Evolutionary conservation across 2,797 vertebrate species (phyloP).

Genomic region (Eupleurogrammus muticus): DNA sequence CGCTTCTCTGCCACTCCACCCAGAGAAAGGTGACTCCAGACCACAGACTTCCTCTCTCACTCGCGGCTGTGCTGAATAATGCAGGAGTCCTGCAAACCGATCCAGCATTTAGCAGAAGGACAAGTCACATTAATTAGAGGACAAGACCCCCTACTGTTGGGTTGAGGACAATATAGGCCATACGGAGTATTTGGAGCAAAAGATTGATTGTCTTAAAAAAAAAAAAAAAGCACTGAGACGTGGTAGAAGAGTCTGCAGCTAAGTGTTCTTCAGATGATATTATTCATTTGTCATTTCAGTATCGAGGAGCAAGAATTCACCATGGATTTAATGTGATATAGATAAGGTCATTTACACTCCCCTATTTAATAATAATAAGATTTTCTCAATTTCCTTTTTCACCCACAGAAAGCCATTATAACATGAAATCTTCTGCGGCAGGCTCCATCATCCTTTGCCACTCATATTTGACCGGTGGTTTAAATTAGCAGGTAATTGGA

Average conservation of each 20-base stretch:
- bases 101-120: constrained; percentile 79
- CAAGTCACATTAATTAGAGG: constrained; percentile 83
- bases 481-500: constrained; percentile 76
- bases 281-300: constrained; percentile 39
- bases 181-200: constrained; percentile 19
- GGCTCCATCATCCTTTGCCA: constrained; percentile 36
- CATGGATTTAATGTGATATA: constrained; percentile 34
- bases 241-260: background rate
- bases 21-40: constrained; percentile 73
- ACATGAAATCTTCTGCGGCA: constrained; percentile 29
- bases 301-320: constrained; percentile 27
- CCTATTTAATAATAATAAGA: constrained; percentile 43
- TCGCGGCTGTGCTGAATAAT: constrained; percentile 80
- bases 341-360: constrained; percentile 42
- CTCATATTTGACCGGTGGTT: constrained; percentile 59
- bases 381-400: constrained; percentile 57
- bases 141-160: constrained; percentile 67
- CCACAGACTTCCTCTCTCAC: constrained; percentile 77
- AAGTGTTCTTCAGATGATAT: constrained; percentile 15
- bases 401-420: constrained; percentile 65
- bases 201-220: constrained; percentile 38
- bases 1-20: constrained; percentile 22
- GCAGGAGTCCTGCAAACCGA: constrained; percentile 78
- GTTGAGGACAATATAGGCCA: constrained; percentile 35
- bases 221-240: constrained; percentile 14